Evolutionary conservation across 2,888 invertebrate species (phyloP), one percentile per base, ranked within the genome.

Genomic region (Linnaemya tessellans): DNA sequence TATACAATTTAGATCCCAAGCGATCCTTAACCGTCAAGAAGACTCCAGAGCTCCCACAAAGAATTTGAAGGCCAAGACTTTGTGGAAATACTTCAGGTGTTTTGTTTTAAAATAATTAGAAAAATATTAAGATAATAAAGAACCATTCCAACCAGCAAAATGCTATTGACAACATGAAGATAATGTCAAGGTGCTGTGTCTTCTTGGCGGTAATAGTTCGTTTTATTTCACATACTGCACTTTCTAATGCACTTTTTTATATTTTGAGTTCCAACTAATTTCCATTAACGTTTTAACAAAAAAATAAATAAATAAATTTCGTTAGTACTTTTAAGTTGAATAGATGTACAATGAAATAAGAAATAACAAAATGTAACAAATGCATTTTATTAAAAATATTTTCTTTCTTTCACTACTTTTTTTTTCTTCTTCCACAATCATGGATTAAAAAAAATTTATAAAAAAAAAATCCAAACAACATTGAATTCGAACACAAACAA

Each of bases 351-450:
- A 78, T 58, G 20, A 67, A 60, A 41, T 70, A 71, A 67, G 22
- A 68, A 65, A 74, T 22, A 18, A 30, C 5, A 74, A 51, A 67
- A 56, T 79, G 30, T 46, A 65, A 80, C 54, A 62, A 30, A 54
- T 56, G 65, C 74, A 54, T 70, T 85, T 74, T 85, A 80, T 80
- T 85, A 82, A 85, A 74, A 71, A 74, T n/a, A 54, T 41, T 38
- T 70, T 78, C 54, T 81, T 70, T 73, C 70, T 73, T 71, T 54
- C 54, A 46, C 20, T 15, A 35, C n/a, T 7, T 41, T 74, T 75
- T 75, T 78, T 62, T 51, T 30, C 9, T 43, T 11, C 35, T 30
- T 2, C 30, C 2, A 51, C 35, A 41, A 18, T 18, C 18, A 1
- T 0, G 43, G 10, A n/a, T 73, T 3, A 38, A 62, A 56, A 54